A percentile compares a stretch with the other conserved stretches of the same genome.
These are phyloP conservation scores for Lagopus leucura DNA, from an alignment of 2,113 vertebrate species.

Conservation along the genomic window DNA sequence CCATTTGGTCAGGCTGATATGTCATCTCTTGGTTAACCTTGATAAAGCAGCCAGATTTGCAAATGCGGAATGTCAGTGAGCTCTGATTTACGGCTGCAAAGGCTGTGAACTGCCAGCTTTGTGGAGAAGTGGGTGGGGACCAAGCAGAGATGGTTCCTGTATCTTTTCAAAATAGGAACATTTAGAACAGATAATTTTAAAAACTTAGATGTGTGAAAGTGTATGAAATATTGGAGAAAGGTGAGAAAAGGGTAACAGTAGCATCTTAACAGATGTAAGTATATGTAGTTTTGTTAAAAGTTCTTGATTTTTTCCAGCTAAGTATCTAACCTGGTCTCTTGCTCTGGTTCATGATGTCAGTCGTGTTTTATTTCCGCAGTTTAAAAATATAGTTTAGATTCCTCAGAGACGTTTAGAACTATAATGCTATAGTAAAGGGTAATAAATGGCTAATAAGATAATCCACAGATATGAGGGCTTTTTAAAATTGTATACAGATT, in stretches of 20 bases:
- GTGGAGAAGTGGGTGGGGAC: neutral
- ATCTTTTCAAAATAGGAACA: neutral
- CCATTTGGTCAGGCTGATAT: neutral
- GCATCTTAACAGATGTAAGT: neutral
- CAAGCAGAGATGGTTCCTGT: neutral
- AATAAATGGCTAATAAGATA: neutral
- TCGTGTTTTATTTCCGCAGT: neutral
- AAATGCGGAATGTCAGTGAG: neutral
- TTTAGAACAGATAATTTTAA: neutral
- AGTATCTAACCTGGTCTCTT: neutral
- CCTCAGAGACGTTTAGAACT: neutral
- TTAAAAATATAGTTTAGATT: neutral
- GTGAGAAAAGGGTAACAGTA: neutral
- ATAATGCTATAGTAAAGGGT: neutral
- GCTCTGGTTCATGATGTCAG: neutral
- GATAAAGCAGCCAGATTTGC: neutral
- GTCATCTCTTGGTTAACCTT: neutral
- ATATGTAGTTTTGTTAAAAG: neutral
- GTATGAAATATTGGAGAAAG: neutral
- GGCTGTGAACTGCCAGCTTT: neutral
- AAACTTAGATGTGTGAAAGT: neutral
- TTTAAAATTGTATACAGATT: neutral
- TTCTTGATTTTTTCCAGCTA: neutral
- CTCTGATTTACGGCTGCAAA: neutral
- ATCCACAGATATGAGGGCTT: neutral